Conservation (phyloP, 2,113 vertebrate species). For the Electrona antarctica region DNA sequence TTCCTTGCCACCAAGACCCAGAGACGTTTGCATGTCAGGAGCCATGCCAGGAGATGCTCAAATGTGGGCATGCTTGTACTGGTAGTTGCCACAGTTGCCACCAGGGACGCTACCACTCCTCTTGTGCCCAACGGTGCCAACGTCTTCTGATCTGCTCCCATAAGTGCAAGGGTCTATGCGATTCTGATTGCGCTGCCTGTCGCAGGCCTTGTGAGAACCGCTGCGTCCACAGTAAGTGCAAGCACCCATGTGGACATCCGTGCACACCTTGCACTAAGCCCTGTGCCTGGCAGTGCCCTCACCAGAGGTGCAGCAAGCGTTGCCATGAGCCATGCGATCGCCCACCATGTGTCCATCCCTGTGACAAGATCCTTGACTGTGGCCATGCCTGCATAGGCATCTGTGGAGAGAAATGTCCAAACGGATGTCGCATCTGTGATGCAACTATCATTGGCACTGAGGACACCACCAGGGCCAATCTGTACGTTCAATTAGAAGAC, state of each 20-base stretch:
- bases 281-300: conserved; percentile 87
- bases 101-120: conserved; percentile 85
- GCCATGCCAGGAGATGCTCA: conserved; percentile 79
- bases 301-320: conserved; percentile 85
- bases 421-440: conserved; percentile 87
- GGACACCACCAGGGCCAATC: conserved; percentile 84
- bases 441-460: conserved; percentile 92
- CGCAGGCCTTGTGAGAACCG: conserved; percentile 82
- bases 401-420: conserved; percentile 91
- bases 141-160: conserved; percentile 88
- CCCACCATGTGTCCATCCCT: conserved; percentile 84
- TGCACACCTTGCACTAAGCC: conserved; percentile 87
- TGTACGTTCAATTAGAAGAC: conserved; percentile 85
- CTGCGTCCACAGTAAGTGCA: conserved; percentile 88
- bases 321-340: conserved; percentile 90
- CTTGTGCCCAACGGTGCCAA: conserved; percentile 78
- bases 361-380: conserved; percentile 79
- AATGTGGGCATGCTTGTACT: conserved; percentile 85
- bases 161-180: conserved; percentile 84
- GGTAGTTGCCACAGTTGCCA: conserved; percentile 86
- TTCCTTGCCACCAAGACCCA: neutral
- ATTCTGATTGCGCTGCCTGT: conserved; percentile 84
- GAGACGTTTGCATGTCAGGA: conserved; percentile 74
- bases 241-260: conserved; percentile 82
- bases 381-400: conserved; percentile 89